A percentile compares a stretch with the other conserved stretches of the same genome.
Evolutionary conservation across 2,113 vertebrate species (phyloP).

Genomic region (Pavo muticus): DNA sequence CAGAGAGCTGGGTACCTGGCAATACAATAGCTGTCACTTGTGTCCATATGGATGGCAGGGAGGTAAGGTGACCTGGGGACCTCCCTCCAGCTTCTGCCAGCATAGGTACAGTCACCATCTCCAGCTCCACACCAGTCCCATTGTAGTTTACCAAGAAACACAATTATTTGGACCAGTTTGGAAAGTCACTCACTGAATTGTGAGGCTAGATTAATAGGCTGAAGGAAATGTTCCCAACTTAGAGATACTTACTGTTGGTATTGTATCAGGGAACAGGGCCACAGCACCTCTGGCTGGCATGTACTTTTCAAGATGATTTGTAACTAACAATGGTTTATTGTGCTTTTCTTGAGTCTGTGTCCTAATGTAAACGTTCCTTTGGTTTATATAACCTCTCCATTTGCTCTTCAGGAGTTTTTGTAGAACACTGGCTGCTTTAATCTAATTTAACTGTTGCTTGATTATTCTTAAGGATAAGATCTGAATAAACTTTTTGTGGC

Average conservation of each 20-base stretch:
- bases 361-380: slow-evolving; percentile 27
- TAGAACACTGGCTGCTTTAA: slow-evolving; percentile 30
- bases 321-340: slow-evolving; percentile 62
- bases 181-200: slow-evolving; percentile 26
- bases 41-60: neutral
- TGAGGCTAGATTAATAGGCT: neutral
- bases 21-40: neutral
- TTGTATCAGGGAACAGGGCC: slow-evolving; percentile 57
- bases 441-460: slow-evolving; percentile 27
- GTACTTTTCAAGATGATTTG: slow-evolving; percentile 24
- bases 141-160: slow-evolving; percentile 25
- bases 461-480: slow-evolving; percentile 27
- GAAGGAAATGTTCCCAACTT: slow-evolving; percentile 41
- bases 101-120: neutral
- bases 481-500: neutral
- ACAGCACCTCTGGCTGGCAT: neutral
- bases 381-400: slow-evolving; percentile 61
- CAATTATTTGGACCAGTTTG: slow-evolving; percentile 19
- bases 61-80: neutral
- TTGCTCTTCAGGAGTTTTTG: slow-evolving; percentile 28
- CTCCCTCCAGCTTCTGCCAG: neutral
- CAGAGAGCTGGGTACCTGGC: neutral
- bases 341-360: slow-evolving; percentile 28
- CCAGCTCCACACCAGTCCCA: neutral
- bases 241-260: slow-evolving; percentile 23